A percentile compares a stretch with the other conserved stretches of the same genome.
Conservation (phyloP, 37 sponge, comb jelly and placozoan genomes). For the Trichoplax adhaerens region DNA sequence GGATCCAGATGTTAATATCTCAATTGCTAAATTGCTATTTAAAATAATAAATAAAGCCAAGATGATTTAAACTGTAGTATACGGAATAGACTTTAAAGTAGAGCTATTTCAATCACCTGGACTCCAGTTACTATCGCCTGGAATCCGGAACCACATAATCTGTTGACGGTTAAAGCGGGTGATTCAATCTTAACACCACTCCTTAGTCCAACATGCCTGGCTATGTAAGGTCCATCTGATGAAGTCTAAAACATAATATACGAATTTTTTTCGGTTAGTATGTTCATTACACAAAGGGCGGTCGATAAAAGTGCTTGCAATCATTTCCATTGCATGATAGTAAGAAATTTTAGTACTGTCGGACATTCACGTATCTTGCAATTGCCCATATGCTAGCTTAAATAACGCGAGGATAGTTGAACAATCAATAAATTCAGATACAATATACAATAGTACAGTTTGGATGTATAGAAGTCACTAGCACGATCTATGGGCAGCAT, state of each 20-base stretch:
- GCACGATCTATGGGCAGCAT: no score
- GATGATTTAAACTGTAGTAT: background rate
- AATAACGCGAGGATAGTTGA: no score
- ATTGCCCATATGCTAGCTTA: no score
- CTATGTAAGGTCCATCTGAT: slow-evolving; percentile 51
- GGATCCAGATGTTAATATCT: background rate
- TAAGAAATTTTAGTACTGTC: no score
- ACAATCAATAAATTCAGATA: no score
- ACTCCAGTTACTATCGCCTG: slow-evolving; percentile 86
- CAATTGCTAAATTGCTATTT: no score
- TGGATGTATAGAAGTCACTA: no score
- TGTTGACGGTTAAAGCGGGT: slow-evolving; percentile 79
- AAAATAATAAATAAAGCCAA: background rate
- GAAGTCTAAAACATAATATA: slow-evolving; percentile 34
- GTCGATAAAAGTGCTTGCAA: no score
- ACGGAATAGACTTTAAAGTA: background rate
- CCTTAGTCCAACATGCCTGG: slow-evolving; percentile 70
- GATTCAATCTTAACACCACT: slow-evolving; percentile 42
- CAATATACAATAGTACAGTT: no score
- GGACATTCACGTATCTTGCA: no score
- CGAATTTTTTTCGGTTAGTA: background rate
- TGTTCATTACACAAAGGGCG: no score
- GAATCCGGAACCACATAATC: slow-evolving; percentile 92
- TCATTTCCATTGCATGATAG: no score
- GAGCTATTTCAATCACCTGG: slow-evolving; percentile 33